Percentiles rank a stretch among this genome's conserved stretches.
Evolutionary conservation across 2,888 invertebrate genomes (phyloP).

Genomic region (Phlogophora meticulosa): DNA sequence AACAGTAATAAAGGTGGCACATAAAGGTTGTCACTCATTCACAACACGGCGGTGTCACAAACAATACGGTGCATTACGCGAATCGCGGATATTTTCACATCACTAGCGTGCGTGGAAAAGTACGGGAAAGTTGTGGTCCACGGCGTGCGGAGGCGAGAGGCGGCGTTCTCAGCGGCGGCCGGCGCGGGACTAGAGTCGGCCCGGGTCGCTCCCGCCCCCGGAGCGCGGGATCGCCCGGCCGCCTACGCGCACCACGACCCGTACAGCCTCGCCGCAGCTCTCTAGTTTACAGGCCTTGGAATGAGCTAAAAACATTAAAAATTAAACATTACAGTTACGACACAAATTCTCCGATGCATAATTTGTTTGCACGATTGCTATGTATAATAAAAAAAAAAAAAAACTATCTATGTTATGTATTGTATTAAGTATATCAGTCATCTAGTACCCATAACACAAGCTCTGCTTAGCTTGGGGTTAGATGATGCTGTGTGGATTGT

Average conservation of each 20-base stretch:
- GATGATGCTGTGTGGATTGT: too few species aligned
- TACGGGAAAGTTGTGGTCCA: constrained; percentile 74
- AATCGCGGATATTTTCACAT: constrained; percentile 60
- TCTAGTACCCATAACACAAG: too few species aligned
- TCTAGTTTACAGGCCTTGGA: constrained; percentile 26
- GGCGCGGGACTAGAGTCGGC: constrained; percentile 76
- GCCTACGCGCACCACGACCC: constrained; percentile 59
- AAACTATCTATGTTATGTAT: too few species aligned
- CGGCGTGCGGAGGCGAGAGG: constrained; percentile 61
- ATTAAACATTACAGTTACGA: not conserved
- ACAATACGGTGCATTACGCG: constrained; percentile 61
- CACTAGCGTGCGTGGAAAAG: constrained; percentile 73
- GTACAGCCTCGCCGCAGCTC: constrained; percentile 44
- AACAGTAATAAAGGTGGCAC: constrained; percentile 60
- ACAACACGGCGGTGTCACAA: constrained; percentile 60
- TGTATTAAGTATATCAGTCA: too few species aligned
- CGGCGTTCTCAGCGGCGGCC: constrained; percentile 75
- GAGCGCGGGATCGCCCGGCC: constrained; percentile 56
- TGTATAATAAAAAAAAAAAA: too few species aligned
- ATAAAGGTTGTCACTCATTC: constrained; percentile 64
- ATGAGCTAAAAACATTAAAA: not conserved
- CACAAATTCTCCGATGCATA: too few species aligned
- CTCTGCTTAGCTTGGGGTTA: too few species aligned
- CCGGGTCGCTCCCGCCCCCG: constrained; percentile 72
- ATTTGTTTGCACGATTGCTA: too few species aligned